phyloP scores from a whole-genome alignment of 2,888 invertebrate genomes.

The Petrophora chlorosata region DNA sequence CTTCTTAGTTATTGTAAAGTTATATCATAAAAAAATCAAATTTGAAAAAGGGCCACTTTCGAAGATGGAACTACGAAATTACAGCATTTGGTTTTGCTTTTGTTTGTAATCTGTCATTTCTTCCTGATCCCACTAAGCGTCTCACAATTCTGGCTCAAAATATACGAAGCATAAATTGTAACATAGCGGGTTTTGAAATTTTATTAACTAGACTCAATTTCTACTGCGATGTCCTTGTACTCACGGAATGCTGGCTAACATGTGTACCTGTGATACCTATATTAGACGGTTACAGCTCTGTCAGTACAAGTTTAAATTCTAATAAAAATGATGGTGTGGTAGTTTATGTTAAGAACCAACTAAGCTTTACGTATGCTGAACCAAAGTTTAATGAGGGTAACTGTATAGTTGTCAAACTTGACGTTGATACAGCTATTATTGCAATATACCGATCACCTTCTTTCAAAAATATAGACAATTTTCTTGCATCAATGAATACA shows the following conservation, averaged over 20 bases:
- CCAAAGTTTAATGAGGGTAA: conserved; percentile 1
- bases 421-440: neutral
- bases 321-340: conserved; percentile 2
- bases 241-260: neutral
- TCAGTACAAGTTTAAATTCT: neutral
- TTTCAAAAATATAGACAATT: neutral
- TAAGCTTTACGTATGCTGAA: too few relatives aligned
- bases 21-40: too few relatives aligned
- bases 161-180: neutral
- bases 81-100: too few relatives aligned
- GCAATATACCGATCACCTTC: conserved; percentile 5
- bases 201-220: neutral
- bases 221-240: neutral
- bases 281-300: neutral
- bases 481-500: neutral
- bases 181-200: neutral
- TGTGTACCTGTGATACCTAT: neutral
- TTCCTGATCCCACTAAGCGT: too few relatives aligned
- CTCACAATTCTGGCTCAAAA: neutral
- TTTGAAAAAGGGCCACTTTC: too few relatives aligned
- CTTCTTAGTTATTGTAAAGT: too few relatives aligned
- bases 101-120: too few relatives aligned
- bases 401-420: neutral
- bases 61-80: too few relatives aligned
- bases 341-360: neutral